Evolutionary conservation across 2,888 invertebrate species (phyloP).

Genomic region (Sinopyrophorus schimmeli): DNA sequence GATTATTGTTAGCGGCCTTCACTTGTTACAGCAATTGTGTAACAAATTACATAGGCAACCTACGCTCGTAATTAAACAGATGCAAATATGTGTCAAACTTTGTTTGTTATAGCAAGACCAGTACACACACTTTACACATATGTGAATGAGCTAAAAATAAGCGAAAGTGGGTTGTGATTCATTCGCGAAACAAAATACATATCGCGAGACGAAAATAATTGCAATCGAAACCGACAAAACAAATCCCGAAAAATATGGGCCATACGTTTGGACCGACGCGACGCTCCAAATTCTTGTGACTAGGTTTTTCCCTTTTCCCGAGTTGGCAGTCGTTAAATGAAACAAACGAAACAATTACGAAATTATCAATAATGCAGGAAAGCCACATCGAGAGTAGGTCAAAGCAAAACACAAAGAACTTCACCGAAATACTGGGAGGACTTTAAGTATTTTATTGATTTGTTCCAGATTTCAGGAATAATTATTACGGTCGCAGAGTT

Average conservation of each 20-base stretch:
- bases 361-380: too few relatives aligned
- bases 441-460: too few relatives aligned
- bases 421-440: too few relatives aligned
- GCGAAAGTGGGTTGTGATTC: conserved; percentile 19
- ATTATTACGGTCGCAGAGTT: too few relatives aligned
- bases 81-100: conserved; percentile 27
- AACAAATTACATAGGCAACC: conserved; percentile 26
- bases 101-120: conserved; percentile 18
- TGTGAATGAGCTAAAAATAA: conserved; percentile 28
- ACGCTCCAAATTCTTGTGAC: not conserved
- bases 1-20: conserved; percentile 26
- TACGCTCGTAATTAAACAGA: conserved; percentile 28
- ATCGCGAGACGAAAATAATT: conserved; percentile 2
- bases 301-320: not conserved
- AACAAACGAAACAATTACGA: too few relatives aligned
- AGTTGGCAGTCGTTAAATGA: not conserved
- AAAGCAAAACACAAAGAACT: too few relatives aligned
- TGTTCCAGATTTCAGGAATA: too few relatives aligned
- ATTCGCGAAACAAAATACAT: not conserved
- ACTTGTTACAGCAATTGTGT: conserved; percentile 25
- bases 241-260: not conserved
- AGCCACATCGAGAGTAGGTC: too few relatives aligned
- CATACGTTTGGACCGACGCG: not conserved
- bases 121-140: too few relatives aligned
- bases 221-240: not conserved